Evolutionary conservation across 37 sponge, comb jelly and placozoan genomes (phyloP), one percentile per base, ranked within the genome.

Genomic region (Dysidea cf. avara): DNA sequence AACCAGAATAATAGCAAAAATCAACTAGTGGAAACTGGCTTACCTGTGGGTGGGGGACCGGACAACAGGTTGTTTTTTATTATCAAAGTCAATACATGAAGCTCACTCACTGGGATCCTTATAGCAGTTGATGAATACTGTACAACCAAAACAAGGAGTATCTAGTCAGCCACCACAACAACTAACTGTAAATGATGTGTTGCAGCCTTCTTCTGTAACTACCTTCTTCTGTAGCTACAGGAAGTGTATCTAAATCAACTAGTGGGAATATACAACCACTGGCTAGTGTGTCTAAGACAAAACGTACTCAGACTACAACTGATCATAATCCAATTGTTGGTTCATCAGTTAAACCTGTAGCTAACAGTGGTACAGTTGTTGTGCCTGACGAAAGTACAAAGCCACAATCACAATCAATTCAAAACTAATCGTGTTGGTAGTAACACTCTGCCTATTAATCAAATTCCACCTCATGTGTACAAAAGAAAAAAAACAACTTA

Each of bases 61-160:
- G 1, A 56, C 54, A 12, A 94, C 92, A 11, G 88, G 88, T 0
- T 62, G 95, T n/a, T 25, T 91, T 86, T 63, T 94, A 87, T 52
- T 94, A 94, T 56, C 47, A 82, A 16, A 92, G 91, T 65, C 92
- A 90, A 36, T 71, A 37, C 22, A 80, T 88, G 46, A 75, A 76
- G 54, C 90, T 92, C 29, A 94, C 91, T 3, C 91, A 94, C 48
- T 94, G 95, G 95, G 83, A 86, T 40, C 92, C 90, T 0, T 92
- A 92, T 0, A 83, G 87, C 4, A 66, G 74, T 64, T 75, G 82
- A 72, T 20, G 86, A 4, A 62, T 58, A 16, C 83, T 83, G 54
- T 18, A 17, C 16, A 18, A 11, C 70, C 70, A 17, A 46, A 50
- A 11, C 7, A 20, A 50, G 12, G 22, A 4, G 26, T 22, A 18